phyloP scores from a whole-genome alignment of 1,140 invertebrate species.

The Pseudoatta argentina region DNA sequence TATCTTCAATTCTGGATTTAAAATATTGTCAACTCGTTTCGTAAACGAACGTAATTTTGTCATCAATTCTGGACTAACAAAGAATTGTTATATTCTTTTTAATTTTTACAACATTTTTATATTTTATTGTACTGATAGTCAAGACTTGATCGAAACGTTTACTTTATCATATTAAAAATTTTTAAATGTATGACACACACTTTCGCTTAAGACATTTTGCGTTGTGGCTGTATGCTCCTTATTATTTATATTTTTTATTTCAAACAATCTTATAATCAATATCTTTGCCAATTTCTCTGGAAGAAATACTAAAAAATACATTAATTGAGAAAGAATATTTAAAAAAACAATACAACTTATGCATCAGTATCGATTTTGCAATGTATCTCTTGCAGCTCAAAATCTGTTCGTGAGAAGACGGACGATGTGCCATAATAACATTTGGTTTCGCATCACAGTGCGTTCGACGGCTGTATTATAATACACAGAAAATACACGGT shows the following conservation, averaged over 20 bases:
- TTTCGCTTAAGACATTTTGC: too few relatives aligned
- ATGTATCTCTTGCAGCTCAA: not conserved
- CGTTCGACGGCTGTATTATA: conserved; percentile 25
- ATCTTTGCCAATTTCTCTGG: not conserved
- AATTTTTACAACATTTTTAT: too few relatives aligned
- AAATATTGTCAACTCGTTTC: too few relatives aligned
- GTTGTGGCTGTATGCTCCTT: too few relatives aligned
- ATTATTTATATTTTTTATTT: not conserved
- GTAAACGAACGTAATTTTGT: too few relatives aligned
- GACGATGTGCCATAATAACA: conserved; percentile 18
- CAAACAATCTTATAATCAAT: not conserved
- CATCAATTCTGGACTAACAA: too few relatives aligned
- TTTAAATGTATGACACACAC: too few relatives aligned
- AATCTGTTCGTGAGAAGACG: conserved; percentile 26
- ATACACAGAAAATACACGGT: conserved; percentile 24
- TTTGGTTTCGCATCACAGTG: conserved; percentile 29
- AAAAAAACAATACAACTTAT: not conserved
- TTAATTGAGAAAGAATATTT: not conserved
- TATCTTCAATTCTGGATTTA: too few relatives aligned
- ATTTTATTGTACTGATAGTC: too few relatives aligned
- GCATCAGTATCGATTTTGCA: not conserved
- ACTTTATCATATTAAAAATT: too few relatives aligned
- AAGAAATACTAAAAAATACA: not conserved
- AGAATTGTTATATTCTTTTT: too few relatives aligned
- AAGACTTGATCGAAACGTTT: too few relatives aligned